These are phyloP conservation scores for Calephelis nemesis DNA, from an alignment of 1,140 invertebrate species.

Conservation along the genomic window DNA sequence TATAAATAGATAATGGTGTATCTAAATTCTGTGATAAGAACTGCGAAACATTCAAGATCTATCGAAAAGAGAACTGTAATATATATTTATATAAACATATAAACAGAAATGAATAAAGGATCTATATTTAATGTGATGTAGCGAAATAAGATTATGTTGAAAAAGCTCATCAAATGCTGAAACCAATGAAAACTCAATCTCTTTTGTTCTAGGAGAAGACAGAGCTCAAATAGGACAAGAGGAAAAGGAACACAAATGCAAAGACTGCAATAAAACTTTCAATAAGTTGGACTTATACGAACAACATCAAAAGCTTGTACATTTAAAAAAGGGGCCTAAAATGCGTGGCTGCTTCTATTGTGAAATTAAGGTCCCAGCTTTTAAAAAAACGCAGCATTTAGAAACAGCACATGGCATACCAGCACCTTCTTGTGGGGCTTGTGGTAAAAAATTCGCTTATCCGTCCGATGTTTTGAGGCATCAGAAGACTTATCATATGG, in stretches of 20 bases:
- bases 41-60: too few relatives aligned
- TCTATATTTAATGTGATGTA: too few relatives aligned
- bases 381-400: constrained; percentile 37
- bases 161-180: not conserved
- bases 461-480: constrained; percentile 41
- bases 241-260: constrained; percentile 26
- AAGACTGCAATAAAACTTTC: constrained; percentile 30
- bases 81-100: too few relatives aligned
- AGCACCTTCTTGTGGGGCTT: constrained; percentile 40
- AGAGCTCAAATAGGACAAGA: constrained; percentile 11
- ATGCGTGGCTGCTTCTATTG: constrained; percentile 37
- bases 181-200: constrained; percentile 13
- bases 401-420: constrained; percentile 40
- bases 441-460: constrained; percentile 42
- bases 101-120: too few relatives aligned
- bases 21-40: too few relatives aligned
- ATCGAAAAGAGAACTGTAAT: too few relatives aligned
- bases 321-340: constrained; percentile 27
- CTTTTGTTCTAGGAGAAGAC: constrained; percentile 29
- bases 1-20: too few relatives aligned
- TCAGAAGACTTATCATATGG: constrained; percentile 37
- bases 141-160: not conserved
- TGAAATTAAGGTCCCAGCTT: constrained; percentile 33
- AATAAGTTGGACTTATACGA: constrained; percentile 27
- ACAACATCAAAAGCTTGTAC: constrained; percentile 33